Evolutionary conservation across 2,888 invertebrate genomes (phyloP).

Genomic region (Nemotelus nigrinus): DNA sequence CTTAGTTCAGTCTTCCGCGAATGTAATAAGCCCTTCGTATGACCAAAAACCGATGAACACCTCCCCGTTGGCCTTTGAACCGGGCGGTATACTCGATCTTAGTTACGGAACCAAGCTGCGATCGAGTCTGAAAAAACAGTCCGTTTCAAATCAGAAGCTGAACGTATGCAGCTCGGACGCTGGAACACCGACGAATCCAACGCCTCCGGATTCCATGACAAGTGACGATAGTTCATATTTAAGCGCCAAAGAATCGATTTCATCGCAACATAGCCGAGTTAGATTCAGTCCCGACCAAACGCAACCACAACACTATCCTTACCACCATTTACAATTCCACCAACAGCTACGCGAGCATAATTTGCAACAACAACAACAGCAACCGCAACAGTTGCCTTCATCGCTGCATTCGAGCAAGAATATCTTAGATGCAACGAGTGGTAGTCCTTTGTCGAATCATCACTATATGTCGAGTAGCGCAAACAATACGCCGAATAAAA

Average conservation of each 20-base stretch:
- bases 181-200: conserved; percentile 81
- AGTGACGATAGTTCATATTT: conserved; percentile 91
- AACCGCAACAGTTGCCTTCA: background rate
- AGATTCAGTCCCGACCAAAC: conserved; percentile 79
- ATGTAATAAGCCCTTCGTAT: background rate
- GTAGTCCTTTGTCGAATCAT: conserved; percentile 35
- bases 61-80: conserved; percentile 68
- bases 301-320: conserved; percentile 12
- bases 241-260: conserved; percentile 80
- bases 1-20: background rate
- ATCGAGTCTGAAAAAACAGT: conserved; percentile 81
- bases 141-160: conserved; percentile 57
- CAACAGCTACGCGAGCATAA: background rate
- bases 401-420: background rate
- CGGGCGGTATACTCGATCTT: conserved; percentile 58
- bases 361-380: conserved; percentile 8
- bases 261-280: conserved; percentile 76
- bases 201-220: conserved; percentile 85
- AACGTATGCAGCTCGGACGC: conserved; percentile 59
- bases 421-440: background rate
- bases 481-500: conserved; percentile 50
- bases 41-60: conserved; percentile 3
- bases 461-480: conserved; percentile 37
- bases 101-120: conserved; percentile 69
- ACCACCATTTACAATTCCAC: background rate